phyloP scores from a whole-genome alignment of 2,888 invertebrate species.

The Zeuzera pyrina region DNA sequence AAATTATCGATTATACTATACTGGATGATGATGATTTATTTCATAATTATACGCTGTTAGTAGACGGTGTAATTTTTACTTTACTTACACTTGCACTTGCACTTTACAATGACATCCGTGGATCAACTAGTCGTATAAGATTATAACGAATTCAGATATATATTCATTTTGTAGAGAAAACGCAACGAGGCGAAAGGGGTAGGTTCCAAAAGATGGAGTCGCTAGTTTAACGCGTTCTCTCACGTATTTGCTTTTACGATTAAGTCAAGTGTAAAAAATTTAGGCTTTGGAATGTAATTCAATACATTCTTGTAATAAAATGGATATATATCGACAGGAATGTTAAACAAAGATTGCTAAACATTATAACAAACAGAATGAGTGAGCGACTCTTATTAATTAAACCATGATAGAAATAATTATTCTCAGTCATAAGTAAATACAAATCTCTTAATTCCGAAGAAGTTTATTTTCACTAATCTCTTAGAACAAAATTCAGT shows the following conservation, averaged over 20 bases:
- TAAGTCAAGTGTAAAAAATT: conserved; percentile 27
- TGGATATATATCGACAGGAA: too few species aligned
- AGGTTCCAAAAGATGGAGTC: conserved; percentile 20
- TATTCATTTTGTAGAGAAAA: conserved; percentile 15
- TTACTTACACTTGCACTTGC: too few species aligned
- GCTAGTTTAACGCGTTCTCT: conserved; percentile 22
- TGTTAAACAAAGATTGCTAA: too few species aligned
- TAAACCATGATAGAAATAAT: conserved; percentile 1
- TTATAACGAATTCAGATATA: conserved; percentile 7
- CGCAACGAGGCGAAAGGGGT: conserved; percentile 21
- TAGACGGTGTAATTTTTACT: too few species aligned
- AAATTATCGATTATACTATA: too few species aligned
- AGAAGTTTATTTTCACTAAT: conserved; percentile 34
- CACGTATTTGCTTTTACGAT: conserved; percentile 25
- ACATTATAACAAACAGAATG: too few species aligned
- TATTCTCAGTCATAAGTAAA: conserved; percentile 20
- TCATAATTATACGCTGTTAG: too few species aligned
- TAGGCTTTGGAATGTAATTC: conserved; percentile 11
- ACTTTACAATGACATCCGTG: not conserved
- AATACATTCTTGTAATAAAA: too few species aligned
- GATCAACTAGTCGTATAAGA: not conserved
- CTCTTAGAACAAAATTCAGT: conserved; percentile 31
- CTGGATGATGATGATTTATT: too few species aligned
- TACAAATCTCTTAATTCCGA: conserved; percentile 31
- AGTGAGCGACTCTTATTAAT: too few species aligned